Evolutionary conservation across 2,888 invertebrate species (phyloP).

Genomic region (Erannis defoliaria): DNA sequence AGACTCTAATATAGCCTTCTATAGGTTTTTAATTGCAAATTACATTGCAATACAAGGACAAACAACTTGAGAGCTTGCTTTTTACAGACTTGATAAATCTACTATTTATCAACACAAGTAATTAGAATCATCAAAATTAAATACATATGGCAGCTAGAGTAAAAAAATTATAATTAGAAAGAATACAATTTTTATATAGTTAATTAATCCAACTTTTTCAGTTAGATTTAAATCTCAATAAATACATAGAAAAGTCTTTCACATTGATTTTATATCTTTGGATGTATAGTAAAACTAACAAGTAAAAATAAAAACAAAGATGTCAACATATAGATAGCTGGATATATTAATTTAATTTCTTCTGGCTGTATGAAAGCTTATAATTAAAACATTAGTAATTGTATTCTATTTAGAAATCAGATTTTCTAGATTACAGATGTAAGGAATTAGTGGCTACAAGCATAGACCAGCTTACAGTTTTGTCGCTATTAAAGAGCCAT

Average conservation of each 20-base stretch:
- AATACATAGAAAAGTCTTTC: conserved; percentile 37
- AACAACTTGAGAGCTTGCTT: conserved; percentile 2
- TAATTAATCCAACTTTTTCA: conserved; percentile 7
- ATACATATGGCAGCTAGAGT: conserved; percentile 76
- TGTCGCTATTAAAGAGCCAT: background rate
- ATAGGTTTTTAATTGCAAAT: background rate
- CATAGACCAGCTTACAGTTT: conserved; percentile 24
- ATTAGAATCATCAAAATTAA: conserved; percentile 44
- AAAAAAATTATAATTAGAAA: conserved; percentile 53
- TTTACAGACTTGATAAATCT: conserved; percentile 17
- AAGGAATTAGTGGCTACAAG: conserved; percentile 8
- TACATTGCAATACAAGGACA: background rate
- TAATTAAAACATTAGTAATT: background rate
- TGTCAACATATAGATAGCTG: background rate
- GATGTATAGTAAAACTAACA: conserved; percentile 48
- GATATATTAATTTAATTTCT: background rate
- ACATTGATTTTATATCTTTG: conserved; percentile 47
- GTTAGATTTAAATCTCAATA: conserved; percentile 41
- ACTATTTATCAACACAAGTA: conserved; percentile 34
- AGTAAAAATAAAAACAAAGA: conserved; percentile 43
- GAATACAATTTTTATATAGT: conserved; percentile 36
- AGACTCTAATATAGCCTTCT: conserved; percentile 37
- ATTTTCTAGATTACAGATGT: conserved; percentile 3
- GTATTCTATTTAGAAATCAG: conserved; percentile 12
- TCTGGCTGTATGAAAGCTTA: background rate